Conservation (phyloP, 2,113 vertebrate species). For the Mobula hypostoma region DNA sequence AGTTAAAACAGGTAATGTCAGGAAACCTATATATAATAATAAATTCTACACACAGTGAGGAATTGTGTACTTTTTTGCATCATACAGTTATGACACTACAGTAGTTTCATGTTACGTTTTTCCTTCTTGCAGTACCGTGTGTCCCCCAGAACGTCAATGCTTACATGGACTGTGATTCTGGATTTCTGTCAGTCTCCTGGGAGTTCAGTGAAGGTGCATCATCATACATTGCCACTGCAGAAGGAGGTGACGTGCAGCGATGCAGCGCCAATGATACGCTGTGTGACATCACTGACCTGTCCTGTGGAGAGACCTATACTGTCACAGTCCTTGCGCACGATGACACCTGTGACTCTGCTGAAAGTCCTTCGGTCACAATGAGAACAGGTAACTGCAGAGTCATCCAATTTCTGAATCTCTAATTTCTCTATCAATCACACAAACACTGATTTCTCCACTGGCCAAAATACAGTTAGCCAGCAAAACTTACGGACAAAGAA, state of each 20-base stretch:
- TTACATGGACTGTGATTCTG: constrained; percentile 51
- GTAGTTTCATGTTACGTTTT: neutral
- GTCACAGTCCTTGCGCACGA: constrained; percentile 49
- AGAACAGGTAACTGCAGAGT: constrained; percentile 53
- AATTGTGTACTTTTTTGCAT: neutral
- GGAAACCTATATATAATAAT: neutral
- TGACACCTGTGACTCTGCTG: constrained; percentile 45
- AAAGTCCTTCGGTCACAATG: constrained; percentile 43
- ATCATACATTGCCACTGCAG: constrained; percentile 51
- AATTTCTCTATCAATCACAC: neutral
- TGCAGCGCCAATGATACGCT: constrained; percentile 46
- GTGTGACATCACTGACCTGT: constrained; percentile 49
- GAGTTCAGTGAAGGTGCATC: constrained; percentile 38
- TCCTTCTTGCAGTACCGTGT: constrained; percentile 56
- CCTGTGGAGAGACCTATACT: constrained; percentile 56
- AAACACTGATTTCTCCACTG: neutral
- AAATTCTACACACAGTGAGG: neutral
- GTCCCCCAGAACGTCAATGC: constrained; percentile 45
- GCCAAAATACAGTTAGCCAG: neutral
- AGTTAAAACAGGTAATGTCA: constrained; percentile 11
- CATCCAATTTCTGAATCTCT: neutral
- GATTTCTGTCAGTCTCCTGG: constrained; percentile 54
- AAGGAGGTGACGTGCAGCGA: constrained; percentile 37
- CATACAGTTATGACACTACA: neutral
- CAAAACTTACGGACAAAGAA: neutral